A percentile compares a stretch with the other conserved stretches of the same genome.
These are phyloP conservation scores for Anser cygnoides DNA, from an alignment of 2,113 vertebrate species.

Conservation along the genomic window DNA sequence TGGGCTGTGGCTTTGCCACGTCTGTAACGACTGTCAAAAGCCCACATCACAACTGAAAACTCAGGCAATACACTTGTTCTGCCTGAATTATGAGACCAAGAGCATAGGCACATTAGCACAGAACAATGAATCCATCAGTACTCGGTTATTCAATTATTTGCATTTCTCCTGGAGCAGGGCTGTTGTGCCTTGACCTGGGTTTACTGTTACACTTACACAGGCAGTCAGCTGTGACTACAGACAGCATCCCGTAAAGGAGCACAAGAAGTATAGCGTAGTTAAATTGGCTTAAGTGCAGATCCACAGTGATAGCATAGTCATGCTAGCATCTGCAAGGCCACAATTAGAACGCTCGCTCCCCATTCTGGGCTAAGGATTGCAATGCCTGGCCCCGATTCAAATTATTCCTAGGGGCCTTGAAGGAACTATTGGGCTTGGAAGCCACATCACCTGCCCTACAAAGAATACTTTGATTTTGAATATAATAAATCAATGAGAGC, in stretches of 20 bases:
- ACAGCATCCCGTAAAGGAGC: not conserved
- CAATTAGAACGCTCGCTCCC: not conserved
- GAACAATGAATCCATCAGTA: not conserved
- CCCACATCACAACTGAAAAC: not conserved
- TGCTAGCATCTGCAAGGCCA: not conserved
- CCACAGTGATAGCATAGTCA: not conserved
- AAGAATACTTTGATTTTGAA: not conserved
- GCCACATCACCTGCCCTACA: not conserved
- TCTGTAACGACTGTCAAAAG: not conserved
- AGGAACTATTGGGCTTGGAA: not conserved
- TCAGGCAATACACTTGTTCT: not conserved
- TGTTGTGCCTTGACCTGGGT: not conserved
- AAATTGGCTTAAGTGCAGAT: not conserved
- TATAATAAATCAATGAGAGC: not conserved
- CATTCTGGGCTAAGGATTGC: not conserved
- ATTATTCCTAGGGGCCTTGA: not conserved
- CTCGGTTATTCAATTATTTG: slow-evolving; percentile 8
- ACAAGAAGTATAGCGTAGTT: not conserved
- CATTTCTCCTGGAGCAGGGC: not conserved
- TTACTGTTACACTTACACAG: not conserved
- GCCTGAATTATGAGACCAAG: not conserved
- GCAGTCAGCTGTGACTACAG: not conserved
- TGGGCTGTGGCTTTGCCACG: not conserved
- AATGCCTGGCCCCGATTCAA: not conserved
- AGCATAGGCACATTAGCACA: not conserved